These are phyloP conservation scores for Egretta garzetta DNA, from an alignment of 2,113 vertebrate species.

Conservation along the genomic window DNA sequence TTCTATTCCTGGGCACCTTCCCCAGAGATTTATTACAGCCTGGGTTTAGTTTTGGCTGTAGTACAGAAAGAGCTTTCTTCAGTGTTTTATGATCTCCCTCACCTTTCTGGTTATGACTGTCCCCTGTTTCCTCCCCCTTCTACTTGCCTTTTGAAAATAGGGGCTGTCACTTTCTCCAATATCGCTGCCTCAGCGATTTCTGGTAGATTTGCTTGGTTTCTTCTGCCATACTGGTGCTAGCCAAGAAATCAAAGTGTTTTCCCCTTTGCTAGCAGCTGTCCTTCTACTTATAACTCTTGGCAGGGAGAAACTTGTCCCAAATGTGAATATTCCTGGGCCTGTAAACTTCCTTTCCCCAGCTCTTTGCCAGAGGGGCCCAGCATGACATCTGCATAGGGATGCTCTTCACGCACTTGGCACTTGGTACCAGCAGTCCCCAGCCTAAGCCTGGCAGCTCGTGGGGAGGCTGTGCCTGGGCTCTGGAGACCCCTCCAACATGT, in stretches of 20 bases:
- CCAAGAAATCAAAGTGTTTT: background rate
- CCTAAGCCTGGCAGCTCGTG: background rate
- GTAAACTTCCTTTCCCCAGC: background rate
- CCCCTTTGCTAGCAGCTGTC: rapidly evolving
- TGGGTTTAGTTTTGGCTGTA: background rate
- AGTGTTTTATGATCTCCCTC: background rate
- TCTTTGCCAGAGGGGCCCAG: background rate
- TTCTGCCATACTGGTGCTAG: background rate
- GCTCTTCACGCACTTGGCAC: background rate
- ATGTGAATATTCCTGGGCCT: background rate
- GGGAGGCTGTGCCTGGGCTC: background rate
- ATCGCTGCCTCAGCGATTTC: background rate
- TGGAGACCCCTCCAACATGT: background rate
- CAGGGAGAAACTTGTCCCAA: background rate
- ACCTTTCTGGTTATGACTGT: background rate
- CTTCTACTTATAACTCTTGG: background rate
- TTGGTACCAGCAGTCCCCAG: background rate
- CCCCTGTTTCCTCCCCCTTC: background rate
- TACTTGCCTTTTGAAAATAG: background rate
- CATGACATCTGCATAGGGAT: rapidly evolving
- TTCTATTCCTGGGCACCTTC: background rate
- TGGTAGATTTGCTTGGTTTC: background rate
- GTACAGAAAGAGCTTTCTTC: background rate
- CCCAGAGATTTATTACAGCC: background rate
- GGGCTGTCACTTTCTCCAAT: background rate